Percentiles rank a stretch among this genome's conserved stretches.
Conservation (phyloP, 2,888 invertebrate species). For the Patella ulyssiponensis region DNA sequence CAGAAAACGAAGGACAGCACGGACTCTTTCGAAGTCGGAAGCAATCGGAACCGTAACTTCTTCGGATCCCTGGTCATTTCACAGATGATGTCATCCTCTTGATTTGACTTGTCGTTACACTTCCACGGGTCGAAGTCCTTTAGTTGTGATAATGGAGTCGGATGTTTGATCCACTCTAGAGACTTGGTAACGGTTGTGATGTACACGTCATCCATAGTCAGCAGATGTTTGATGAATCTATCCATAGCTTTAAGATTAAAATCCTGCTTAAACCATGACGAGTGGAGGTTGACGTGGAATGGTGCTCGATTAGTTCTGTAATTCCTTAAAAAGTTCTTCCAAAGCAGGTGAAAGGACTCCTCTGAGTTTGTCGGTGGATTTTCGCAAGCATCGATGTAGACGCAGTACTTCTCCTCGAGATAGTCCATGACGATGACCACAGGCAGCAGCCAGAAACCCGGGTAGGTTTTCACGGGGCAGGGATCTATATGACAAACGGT, state of each 20-base stretch:
- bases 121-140: slow-evolving; percentile 58
- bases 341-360: slow-evolving; percentile 74
- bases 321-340: slow-evolving; percentile 83
- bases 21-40: too few species aligned
- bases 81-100: slow-evolving; percentile 31
- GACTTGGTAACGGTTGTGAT: slow-evolving; percentile 57
- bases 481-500: slow-evolving; percentile 64
- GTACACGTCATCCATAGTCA: slow-evolving; percentile 63
- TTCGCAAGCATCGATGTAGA: slow-evolving; percentile 63
- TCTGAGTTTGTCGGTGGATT: slow-evolving; percentile 59
- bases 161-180: slow-evolving; percentile 61
- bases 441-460: slow-evolving; percentile 80
- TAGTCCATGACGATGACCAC: slow-evolving; percentile 73
- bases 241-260: slow-evolving; percentile 63
- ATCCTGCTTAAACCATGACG: slow-evolving; percentile 75
- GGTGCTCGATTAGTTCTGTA: slow-evolving; percentile 82
- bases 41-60: too few species aligned
- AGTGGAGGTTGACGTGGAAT: slow-evolving; percentile 86
- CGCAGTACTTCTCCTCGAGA: slow-evolving; percentile 58
- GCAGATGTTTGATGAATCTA: slow-evolving; percentile 57
- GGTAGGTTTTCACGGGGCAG: slow-evolving; percentile 63
- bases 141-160: slow-evolving; percentile 51
- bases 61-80: slow-evolving; percentile 17
- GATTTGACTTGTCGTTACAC: slow-evolving; percentile 42
- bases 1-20: too few species aligned